Base-by-base conservation (phyloP, 2,888 invertebrate genomes). In the Drosophila mettleri region DNA sequence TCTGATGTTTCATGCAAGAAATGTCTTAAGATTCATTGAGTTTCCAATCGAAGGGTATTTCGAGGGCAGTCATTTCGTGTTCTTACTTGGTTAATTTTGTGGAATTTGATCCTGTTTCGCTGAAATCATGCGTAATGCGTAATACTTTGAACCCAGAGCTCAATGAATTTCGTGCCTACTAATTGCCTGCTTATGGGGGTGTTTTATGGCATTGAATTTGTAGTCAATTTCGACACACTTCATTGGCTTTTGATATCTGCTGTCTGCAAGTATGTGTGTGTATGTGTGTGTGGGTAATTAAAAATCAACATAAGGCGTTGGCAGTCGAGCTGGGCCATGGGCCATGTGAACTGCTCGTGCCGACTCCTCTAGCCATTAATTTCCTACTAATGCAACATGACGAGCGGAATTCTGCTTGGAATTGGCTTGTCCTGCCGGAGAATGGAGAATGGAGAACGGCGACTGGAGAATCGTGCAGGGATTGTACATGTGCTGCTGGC, bases 141-240 rank as follows among this genome's bases (percentile, higher is more conserved):
- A 81, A 73, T 75, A 88, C 80, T 83, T 83, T 86, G 81, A 88
- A 86, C 84, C 78, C 52, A 36, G 31, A 58, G 62, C 74, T 63
- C 77, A 85, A 85, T 87, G 83, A 85, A 87, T 85, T 85, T 49
- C 39, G 38, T 52, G 59, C 43, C 53, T 69, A 51, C 53, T 66
- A 78, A 78, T 78, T 78, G 74, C 41, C 46, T 57, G 61, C 67
- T 70, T 70, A 55, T 29, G 34, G 55, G 46, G 34, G 53, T 77
- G 52, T 76, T 78, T 79, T 70, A 79, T 71, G 73, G 69, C 65
- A 74, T 61, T 61, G 57, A 69, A 74, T 68, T 79, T 76, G 69
- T 65, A 64, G 72, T 70, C 61, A 66, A 63, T 72, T 74, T 59
- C 43, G 36, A 36, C 57, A 69, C 52, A 75, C 67, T 69, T 60